Evolutionary conservation across 2,113 vertebrate species (phyloP), one percentile per base, ranked within the genome.

Genomic region (Anthoscopus minutus): DNA sequence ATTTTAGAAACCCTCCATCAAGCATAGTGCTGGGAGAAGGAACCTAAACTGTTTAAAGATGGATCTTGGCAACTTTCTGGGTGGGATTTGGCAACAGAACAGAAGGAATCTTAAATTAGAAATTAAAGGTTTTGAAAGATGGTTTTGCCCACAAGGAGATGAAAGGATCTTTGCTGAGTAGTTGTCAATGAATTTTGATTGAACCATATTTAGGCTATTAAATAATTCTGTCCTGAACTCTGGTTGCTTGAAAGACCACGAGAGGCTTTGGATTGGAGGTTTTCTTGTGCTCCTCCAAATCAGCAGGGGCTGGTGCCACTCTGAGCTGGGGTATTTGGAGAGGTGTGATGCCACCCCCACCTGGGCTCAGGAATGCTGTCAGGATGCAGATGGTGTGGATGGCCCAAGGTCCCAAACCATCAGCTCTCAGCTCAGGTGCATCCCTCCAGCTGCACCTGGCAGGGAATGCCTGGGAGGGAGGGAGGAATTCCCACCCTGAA

Each of bases 1-100:
- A 61, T 72, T 96, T 92, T 67, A 93, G 85, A 91, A 96, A 93
- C 82, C 70, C 58, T 93, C 37, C 74, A 88, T 88, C 85, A 88
- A 65, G 37, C 11, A 61, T 13, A 45, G 48, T 14, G 16, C 42
- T 61, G 30, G 48, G 73, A 94, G 66, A 81, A 73, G 51, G 42
- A 91, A 70, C 23, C 38, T 50, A 30, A 89, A 21, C 7, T 61
- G 38, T 5, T 87, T 76, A 28, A 87, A 62, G 69, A 56, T 51
- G 61, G 22, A 38, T 80, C 17, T 65, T 88, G 64, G n/a, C 92
- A 95, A 37, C 58, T 85, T 67, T 61, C 76, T 88, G 67, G 79
- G 70, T 94, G 58, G 92, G 71, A 93, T 89, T 38, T 86, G 74
- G 74, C 90, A 72, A 45, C 9, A 66, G 79, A 88, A 38, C 48